Base-by-base conservation (phyloP, 2,888 invertebrate species). In the Pyrrhosoma nymphula region DNA sequence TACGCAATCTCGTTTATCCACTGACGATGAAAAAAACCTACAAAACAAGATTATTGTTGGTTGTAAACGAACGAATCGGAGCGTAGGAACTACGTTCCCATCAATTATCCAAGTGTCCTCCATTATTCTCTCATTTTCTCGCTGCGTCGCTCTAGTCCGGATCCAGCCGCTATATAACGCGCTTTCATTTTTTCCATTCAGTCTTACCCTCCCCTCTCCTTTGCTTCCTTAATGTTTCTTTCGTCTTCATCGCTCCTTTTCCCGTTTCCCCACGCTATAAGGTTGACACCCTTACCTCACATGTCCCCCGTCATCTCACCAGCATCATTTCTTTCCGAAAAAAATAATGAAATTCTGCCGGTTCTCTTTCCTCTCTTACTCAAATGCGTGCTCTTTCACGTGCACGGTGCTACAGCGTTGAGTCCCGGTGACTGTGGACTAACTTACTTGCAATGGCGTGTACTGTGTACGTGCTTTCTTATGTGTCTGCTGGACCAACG, bases 81-180 rank as follows among this genome's bases (percentile, higher is more conserved):
- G 14, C 30, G 82, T 35, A 35, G 82, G 82, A 82, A 82, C 82
- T 82, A 12, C 82, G 30, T 35, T 35, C 35, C 82, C 82, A 82
- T 82, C 82, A 82, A 82, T 82, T 82, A 82, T 82, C 35, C 82
- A 35, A 82, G 82, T 35, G 82, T 82, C 82, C 26, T 35, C 82
- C 35, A 82, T 82, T 35, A 82, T 82, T 82, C 82, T 35, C 82
- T 82, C 82, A 35, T 82, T 82, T 82, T 82, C 82, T 69, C 69
- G 20, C n/a, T 69, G 26, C 69, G 26, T 69, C 69, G 10, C 26
- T n/a, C 26, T 69, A 8, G 35, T 82, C 82, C 16, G 35, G 82
- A 35, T 18, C 82, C 82, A 82, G 35, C 35, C 35, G 82, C 35
- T 82, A 6, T 82, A 35, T 82, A 16, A 82, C 35, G 35, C 35